Evolutionary conservation across 2,888 invertebrate genomes (phyloP), one percentile per base, ranked within the genome.

Genomic region (Periphyllus acericola): DNA sequence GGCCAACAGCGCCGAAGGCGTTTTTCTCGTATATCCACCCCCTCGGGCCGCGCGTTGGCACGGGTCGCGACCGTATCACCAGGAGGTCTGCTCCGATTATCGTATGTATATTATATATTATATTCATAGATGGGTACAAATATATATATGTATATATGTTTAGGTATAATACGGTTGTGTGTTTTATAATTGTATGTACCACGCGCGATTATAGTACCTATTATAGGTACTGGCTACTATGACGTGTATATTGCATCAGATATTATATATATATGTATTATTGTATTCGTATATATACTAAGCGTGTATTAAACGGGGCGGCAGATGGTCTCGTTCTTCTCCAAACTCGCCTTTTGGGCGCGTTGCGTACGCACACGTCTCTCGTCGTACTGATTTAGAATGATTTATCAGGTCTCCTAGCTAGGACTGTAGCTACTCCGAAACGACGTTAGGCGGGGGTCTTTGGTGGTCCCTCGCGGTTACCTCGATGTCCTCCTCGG

Each of bases 401-500:
- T 78, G 85, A 85, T 85, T 85, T 85, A 85, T 79, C 85, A 46
- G 29, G 5, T 72, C 34, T n/a, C n/a, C n/a, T n/a, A n/a, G n/a
- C 72, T 34, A 17, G 19, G 34, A 46, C 17, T 78, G n/a, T 71
- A 72, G n/a, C 8, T 72, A 19, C 36, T 14, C 14, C 14, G 14
- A 3, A 19, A 25, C 19, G 21, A 9, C 19, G 60, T 34, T 36
- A 25, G 4, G 55, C 8, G 9, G 5, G 36, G 66, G 66, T 66
- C 34, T 60, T 60, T 66, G 36, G 29, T 17, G 19, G 34, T 34
- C 29, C 29, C 17, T 52, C 25, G 75, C 17, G n/a, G 32, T 75
- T 75, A 17, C n/a, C 8, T 60, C 32, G 29, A 11, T 60, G 11
- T 36, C 55, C 5, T 19, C 3, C 14, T 36, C n/a, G 14, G 21